Conservation (phyloP, 2,797 vertebrate species). For the Manis crassicaudata region DNA sequence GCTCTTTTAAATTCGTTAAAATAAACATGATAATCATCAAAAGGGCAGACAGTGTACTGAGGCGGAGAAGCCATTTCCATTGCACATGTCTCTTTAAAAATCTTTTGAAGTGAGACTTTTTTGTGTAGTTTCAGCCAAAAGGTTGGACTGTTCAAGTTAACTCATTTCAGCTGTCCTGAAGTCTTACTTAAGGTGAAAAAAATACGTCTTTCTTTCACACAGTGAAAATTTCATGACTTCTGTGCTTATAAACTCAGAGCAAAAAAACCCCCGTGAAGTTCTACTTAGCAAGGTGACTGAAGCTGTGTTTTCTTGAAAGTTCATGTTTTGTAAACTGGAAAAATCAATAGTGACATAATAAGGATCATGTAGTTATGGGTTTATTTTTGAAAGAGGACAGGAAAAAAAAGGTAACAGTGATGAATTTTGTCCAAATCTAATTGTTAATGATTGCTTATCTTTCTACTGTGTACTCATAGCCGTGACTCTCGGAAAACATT, state of each 20-base stretch:
- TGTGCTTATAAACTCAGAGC: conserved; percentile 35
- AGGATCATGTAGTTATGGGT: background rate
- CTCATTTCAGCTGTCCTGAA: conserved; percentile 58
- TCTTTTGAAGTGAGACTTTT: conserved; percentile 54
- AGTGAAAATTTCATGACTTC: conserved; percentile 40
- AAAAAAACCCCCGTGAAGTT: background rate
- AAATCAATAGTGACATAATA: background rate
- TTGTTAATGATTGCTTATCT: background rate
- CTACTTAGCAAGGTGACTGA: conserved; percentile 29
- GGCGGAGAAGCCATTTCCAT: background rate
- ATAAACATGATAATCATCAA: conserved; percentile 58
- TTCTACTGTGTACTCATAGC: background rate
- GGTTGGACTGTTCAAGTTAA: conserved; percentile 63
- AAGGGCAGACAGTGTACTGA: background rate
- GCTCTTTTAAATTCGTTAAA: conserved; percentile 51
- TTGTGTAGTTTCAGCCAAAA: conserved; percentile 61
- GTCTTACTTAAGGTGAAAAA: background rate
- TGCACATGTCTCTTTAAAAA: conserved; percentile 31
- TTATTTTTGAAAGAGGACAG: conserved; percentile 14
- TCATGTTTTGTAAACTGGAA: background rate
- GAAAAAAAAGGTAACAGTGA: background rate
- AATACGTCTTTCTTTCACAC: background rate
- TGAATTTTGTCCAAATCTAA: background rate
- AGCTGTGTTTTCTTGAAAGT: background rate
- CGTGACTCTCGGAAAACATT: background rate